Evolutionary conservation across 1,140 invertebrate genomes (phyloP).

Genomic region (Philopotamus ludificatus): DNA sequence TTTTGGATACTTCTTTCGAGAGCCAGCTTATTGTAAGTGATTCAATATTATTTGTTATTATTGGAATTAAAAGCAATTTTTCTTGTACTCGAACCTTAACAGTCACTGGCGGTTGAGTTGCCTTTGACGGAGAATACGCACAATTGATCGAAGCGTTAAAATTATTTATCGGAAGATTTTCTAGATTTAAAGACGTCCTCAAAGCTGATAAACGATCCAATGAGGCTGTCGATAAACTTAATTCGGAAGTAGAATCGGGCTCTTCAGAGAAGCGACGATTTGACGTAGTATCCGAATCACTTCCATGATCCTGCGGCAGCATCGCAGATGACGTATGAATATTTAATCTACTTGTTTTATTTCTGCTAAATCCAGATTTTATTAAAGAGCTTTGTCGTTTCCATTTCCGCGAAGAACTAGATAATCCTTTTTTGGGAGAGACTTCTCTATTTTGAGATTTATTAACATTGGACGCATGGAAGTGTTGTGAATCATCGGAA

Average conservation of each 20-base stretch:
- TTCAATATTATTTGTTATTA: constrained; percentile 59
- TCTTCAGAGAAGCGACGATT: constrained; percentile 42
- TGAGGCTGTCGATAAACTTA: neutral
- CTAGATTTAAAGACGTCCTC: neutral
- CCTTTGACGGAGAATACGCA: constrained; percentile 45
- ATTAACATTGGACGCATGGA: constrained; percentile 43
- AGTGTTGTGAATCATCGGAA: constrained; percentile 47
- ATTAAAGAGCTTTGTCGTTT: constrained; percentile 35
- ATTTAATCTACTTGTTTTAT: constrained; percentile 49
- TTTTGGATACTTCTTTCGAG: constrained; percentile 64
- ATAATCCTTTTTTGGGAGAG: constrained; percentile 5
- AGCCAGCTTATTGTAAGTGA: constrained; percentile 67
- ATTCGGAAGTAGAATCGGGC: constrained; percentile 44
- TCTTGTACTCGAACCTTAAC: constrained; percentile 66
- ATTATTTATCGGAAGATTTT: neutral
- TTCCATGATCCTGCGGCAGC: constrained; percentile 47
- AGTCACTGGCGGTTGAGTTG: constrained; percentile 48
- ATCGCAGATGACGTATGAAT: constrained; percentile 51
- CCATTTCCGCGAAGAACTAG: constrained; percentile 16
- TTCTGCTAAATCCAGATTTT: constrained; percentile 48
- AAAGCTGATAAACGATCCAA: neutral
- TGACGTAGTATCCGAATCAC: constrained; percentile 41
- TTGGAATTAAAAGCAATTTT: constrained; percentile 63
- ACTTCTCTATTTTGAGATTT: too few species aligned
- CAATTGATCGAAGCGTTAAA: neutral